Evolutionary conservation across 2,888 invertebrate genomes (phyloP), one percentile per base, ranked within the genome.

Genomic region (Oscheius sp.): DNA sequence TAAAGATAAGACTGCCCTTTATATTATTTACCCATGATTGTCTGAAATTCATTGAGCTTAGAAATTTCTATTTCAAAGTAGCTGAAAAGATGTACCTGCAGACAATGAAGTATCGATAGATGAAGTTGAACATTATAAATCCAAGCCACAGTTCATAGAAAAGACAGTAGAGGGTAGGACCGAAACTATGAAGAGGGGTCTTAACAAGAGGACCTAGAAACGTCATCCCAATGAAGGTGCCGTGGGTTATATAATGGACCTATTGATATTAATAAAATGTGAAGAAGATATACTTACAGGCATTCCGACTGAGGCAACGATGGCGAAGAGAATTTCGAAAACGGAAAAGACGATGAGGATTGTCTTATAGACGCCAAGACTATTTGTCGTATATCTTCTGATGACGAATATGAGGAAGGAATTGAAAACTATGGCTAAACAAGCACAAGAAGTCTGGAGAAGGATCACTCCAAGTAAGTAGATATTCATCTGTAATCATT

Each of bases 71-170:
- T 6, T 3, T 6, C 41, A 9, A 41, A 6, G 0, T 3, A 17
- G n/a, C n/a, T n/a, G n/a, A n/a, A n/a, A n/a, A n/a, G n/a, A n/a
- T n/a, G n/a, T 6, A 54, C 54, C 54, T 9, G 20, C 54, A 54
- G 17, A 54, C 54, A 20, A 17, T 20, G 33, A 54, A 20, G 17
- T 33, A 54, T 17, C 54, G 32, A 33, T 54, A 54, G 5, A 54
- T 20, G 17, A 54, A 54, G 33, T 54, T 32, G 20, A 54, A 32
- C 8, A 54, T 22, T 1, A 54, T 22, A n/a, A 54, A 33, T 32
- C 54, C 54, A 28, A 54, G 6, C 32, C 33, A 54, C 8, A 54
- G 14, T 50, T 50, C 24, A n/a, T 50, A 50, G 50, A 50, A 50
- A 28, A 22, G 24, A 33, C 54, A 54, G 12, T 54, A 54, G 5